Evolutionary conservation across 1,140 invertebrate genomes (phyloP), one percentile per base, ranked within the genome.

Genomic region (Caenorhabditis elegans): DNA sequence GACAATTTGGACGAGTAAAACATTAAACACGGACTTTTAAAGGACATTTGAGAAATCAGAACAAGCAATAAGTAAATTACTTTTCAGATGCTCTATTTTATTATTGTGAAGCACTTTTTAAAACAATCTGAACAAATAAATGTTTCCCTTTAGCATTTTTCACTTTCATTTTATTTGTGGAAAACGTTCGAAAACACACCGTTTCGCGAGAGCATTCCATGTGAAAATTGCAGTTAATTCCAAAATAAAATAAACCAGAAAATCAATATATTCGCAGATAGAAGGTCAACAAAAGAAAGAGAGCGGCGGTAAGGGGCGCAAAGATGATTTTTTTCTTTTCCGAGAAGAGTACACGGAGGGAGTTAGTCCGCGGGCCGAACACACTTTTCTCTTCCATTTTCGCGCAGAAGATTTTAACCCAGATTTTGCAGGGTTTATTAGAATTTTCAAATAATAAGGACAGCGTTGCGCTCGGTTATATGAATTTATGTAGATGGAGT

Each of bases 251-350:
- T 70, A 36, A n/a, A 17, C 11, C 6, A 6, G n/a, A 60, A 60
- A 60, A 60, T 60, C 53, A 39, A 70, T 70, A 39, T 10, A 13
- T 70, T 70, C 60, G 60, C 34, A 24, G 60, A 70, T 36, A 39
- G 60, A 70, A 70, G 60, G 60, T 70, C 60, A 70, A 70, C 60
- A 70, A 70, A 70, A 39, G 60, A 70, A 70, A 28, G 19, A 39
- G 10, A 22, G 60, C 31, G 26, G 53, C 49, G 49, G 49, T 51
- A 26, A n/a, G n/a, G 5, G 15, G 53, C 34, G 60, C 60, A 70
- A 70, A 39, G 34, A 70, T 70, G 60, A 70, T 70, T 43, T 70
- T 70, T 70, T 70, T 70, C 34, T 60, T 43, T 36, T 22, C 60
- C 3, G 60, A 39, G 60, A 70, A 34, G n/a, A 70, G 60, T 70